Percentiles rank a stretch among this genome's conserved stretches.
Conservation (phyloP, 1,140 invertebrate genomes). For the Chironomus tepperi region DNA sequence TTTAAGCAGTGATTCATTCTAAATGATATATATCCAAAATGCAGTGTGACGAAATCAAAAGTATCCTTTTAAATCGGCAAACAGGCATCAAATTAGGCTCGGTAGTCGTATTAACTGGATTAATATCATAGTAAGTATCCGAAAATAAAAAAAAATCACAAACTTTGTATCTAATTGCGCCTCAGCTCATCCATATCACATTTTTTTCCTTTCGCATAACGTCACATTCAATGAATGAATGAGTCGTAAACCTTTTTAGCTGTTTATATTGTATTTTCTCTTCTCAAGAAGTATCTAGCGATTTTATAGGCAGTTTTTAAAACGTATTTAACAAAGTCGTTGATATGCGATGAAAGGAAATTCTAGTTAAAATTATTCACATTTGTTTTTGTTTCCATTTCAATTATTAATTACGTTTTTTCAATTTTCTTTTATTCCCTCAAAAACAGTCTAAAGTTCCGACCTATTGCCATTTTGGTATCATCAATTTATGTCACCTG, state of each 20-base stretch:
- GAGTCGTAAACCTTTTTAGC: not conserved
- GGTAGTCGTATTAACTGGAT: not conserved
- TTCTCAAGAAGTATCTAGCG: not conserved
- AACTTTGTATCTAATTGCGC: slow-evolving; percentile 10
- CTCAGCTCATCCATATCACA: not conserved
- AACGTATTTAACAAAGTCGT: not conserved
- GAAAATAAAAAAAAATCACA: not conserved
- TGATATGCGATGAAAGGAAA: slow-evolving; percentile 15
- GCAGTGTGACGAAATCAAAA: slow-evolving; percentile 18
- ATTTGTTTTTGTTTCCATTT: not conserved
- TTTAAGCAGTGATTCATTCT: not conserved
- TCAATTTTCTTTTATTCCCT: too few relatives aligned
- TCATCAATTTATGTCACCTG: slow-evolving; percentile 3
- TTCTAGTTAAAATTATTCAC: not conserved
- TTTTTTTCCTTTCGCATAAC: too few relatives aligned
- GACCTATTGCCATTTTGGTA: not conserved
- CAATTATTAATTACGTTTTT: not conserved
- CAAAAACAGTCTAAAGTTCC: not conserved
- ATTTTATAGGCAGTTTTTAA: not conserved
- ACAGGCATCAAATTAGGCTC: slow-evolving; percentile 13
- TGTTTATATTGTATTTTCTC: not conserved
- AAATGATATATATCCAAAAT: slow-evolving; percentile 2
- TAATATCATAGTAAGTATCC: slow-evolving; percentile 4
- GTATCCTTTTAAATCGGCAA: not conserved
- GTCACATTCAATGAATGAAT: not conserved